Evolutionary conservation across 2,888 invertebrate genomes (phyloP), one percentile per base, ranked within the genome.

Genomic region (Aplocera efformata): DNA sequence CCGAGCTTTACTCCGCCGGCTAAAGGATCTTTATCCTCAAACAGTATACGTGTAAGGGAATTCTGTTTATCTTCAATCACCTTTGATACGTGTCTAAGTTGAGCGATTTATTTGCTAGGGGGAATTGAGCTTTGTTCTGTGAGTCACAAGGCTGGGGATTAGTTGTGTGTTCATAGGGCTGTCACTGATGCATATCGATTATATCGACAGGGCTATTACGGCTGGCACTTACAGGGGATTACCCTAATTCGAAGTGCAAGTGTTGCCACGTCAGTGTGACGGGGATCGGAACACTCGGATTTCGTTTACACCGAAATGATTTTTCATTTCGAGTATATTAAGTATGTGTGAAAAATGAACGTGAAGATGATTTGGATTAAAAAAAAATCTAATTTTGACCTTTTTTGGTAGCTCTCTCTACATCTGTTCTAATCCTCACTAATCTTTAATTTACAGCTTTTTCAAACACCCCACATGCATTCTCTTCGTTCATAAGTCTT

Each of bases 181-280:
- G 46, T 40, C 39, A 29, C 20, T 33, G 36, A 31, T 42, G 35
- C 25, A 28, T 40, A 51, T 52, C 50, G 46, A 52, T 54, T 50
- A 43, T 48, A 54, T 49, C 45, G 50, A 53, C 46, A 55, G 32
- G 13, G 42, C 49, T 34, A 45, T 55, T 55, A 50, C 32, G 39
- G 45, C 38, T 34, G 50, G 46, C 56, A 54, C 54, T 58, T 59
- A 58, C 58, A 43, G 26, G 43, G 45, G 56, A 59, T 58, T 56
- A 55, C 56, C 58, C 54, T 56, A 59, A 60, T 57, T 57, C 61
- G 39, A 34, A 54, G 56, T 53, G 54, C 55, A 57, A 53, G 56
- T 54, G 54, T 58, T 52, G 53, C 48, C 46, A 24, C 42, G 48
- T 53, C 55, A 30, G 35, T 27, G 46, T 46, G 46, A 50, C 43